A percentile compares a stretch with the other conserved stretches of the same genome.
Conservation (phyloP, 2,888 invertebrate species). For the Agriopis marginaria region DNA sequence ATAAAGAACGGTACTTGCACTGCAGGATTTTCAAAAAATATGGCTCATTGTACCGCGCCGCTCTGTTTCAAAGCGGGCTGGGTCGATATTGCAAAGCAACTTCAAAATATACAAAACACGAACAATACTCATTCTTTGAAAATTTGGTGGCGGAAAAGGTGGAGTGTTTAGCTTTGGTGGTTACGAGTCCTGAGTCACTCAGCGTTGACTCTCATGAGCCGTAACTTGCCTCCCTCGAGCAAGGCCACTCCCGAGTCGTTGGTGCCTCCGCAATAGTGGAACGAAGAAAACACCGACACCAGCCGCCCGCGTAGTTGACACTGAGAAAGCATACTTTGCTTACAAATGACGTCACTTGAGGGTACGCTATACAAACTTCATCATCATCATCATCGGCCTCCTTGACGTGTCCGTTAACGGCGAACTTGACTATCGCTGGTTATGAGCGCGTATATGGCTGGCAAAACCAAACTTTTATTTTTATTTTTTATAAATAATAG, state of each 20-base stretch:
- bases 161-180: background rate
- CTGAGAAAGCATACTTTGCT: conserved; percentile 61
- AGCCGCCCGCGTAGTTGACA: conserved; percentile 89
- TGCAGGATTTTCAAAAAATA: too few relatives aligned
- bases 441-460: too few relatives aligned
- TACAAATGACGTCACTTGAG: too few relatives aligned
- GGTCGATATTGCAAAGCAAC: background rate
- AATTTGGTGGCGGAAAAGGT: too few relatives aligned
- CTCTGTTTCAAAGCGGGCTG: background rate
- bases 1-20: too few relatives aligned
- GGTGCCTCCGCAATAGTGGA: conserved; percentile 89
- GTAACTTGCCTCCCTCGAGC: conserved; percentile 88
- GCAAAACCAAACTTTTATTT: too few relatives aligned
- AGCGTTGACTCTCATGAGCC: conserved; percentile 87
- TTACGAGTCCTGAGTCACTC: conserved; percentile 47
- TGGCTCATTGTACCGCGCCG: too few relatives aligned
- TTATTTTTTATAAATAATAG: too few relatives aligned
- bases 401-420: too few relatives aligned
- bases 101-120: background rate
- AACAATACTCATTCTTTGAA: background rate
- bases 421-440: too few relatives aligned
- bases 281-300: conserved; percentile 91
- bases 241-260: conserved; percentile 91
- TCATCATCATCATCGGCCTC: too few relatives aligned
- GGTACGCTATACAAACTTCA: too few relatives aligned